phyloP scores from a whole-genome alignment of 2,797 vertebrate species.

The Myotis pilosus region DNA sequence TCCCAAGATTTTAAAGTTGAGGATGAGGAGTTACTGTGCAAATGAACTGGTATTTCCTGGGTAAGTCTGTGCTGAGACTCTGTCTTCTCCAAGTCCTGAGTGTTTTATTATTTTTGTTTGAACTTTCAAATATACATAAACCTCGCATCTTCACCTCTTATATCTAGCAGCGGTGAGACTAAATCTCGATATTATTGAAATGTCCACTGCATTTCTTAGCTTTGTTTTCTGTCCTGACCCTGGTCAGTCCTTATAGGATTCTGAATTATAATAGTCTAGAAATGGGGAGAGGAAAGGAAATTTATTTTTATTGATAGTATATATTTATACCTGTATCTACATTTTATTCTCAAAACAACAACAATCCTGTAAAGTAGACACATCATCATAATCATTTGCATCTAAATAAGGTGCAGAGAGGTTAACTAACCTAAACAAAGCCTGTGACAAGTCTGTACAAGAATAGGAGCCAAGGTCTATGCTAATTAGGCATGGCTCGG shows the following conservation, averaged over 20 bases:
- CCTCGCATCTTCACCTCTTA: neutral
- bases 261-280: neutral
- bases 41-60: conserved; percentile 82
- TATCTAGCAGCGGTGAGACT: neutral
- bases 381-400: neutral
- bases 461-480: neutral
- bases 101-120: conserved; percentile 62
- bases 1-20: conserved; percentile 75
- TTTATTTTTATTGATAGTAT: neutral
- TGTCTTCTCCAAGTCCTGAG: conserved; percentile 59
- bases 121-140: conserved; percentile 37
- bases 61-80: conserved; percentile 62
- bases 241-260: neutral
- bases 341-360: conserved; percentile 28
- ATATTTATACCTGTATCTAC: neutral
- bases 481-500: neutral
- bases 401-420: neutral
- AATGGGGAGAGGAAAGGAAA: neutral
- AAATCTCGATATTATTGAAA: neutral
- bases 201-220: neutral
- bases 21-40: conserved; percentile 79
- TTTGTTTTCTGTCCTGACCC: neutral
- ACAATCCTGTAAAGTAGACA: neutral
- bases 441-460: neutral
- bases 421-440: neutral